Conservation (phyloP, 2,888 invertebrate genomes). For the Mesoligia furuncula region DNA sequence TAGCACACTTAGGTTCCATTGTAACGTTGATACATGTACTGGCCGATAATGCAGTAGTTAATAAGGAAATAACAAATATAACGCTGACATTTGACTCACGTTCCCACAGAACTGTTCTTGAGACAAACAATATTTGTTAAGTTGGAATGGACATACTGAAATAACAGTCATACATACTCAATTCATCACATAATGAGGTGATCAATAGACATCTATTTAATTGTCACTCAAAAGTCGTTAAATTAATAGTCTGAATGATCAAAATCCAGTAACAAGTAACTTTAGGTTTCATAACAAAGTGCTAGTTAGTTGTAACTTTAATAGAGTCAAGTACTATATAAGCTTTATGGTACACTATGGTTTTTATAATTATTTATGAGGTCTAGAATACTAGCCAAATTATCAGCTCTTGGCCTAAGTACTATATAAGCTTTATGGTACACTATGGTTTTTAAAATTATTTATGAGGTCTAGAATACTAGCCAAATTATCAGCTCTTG, state of each 20-base stretch:
- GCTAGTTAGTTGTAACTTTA: background rate
- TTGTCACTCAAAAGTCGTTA: background rate
- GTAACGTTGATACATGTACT: conserved; percentile 24
- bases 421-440: too few relatives aligned
- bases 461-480: conserved; percentile 23
- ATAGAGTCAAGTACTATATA: background rate
- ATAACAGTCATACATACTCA: background rate
- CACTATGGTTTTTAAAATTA: conserved; percentile 2
- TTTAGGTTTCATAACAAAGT: background rate
- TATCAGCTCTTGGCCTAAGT: conserved; percentile 45
- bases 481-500: conserved; percentile 41
- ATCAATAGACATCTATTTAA: background rate
- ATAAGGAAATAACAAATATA: conserved; percentile 69
- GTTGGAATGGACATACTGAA: background rate
- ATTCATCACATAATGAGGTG: background rate
- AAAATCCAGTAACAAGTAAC: background rate
- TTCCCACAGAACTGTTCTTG: conserved; percentile 25
- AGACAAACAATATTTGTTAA: conserved; percentile 18
- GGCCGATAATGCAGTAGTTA: conserved; percentile 55
- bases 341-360: background rate
- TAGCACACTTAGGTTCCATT: conserved; percentile 18
- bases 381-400: conserved; percentile 31
- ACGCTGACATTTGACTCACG: conserved; percentile 41
- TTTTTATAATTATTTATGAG: conserved; percentile 25
- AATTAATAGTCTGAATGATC: background rate